Percentiles rank a stretch among this genome's conserved stretches.
These are phyloP conservation scores for Caenorhabditis tropicalis DNA, from an alignment of 1,140 invertebrate genomes.

Conservation along the genomic window DNA sequence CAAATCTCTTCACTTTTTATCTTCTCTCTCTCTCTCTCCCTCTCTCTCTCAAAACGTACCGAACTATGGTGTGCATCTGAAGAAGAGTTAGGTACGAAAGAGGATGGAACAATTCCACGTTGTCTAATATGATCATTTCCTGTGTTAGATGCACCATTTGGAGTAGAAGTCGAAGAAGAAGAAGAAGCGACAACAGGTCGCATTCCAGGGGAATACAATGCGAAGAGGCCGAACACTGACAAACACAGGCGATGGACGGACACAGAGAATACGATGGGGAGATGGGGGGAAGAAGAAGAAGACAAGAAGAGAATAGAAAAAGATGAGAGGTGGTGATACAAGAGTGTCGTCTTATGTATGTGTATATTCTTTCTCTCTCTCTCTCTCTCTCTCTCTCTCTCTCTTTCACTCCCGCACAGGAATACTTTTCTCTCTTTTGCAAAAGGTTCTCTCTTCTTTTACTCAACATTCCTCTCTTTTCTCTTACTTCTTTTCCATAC, in stretches of 20 bases:
- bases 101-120: neutral
- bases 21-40: neutral
- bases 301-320: neutral
- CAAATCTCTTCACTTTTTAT: neutral
- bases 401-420: neutral
- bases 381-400: neutral
- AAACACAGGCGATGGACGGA: slow-evolving; percentile 20
- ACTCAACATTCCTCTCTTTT: neutral
- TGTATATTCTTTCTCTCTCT: neutral
- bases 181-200: slow-evolving; percentile 7
- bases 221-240: slow-evolving; percentile 32
- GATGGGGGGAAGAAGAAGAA: neutral
- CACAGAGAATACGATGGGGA: neutral
- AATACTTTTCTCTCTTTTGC: neutral
- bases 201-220: slow-evolving; percentile 44
- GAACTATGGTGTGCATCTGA: slow-evolving; percentile 15
- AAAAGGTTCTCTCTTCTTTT: neutral
- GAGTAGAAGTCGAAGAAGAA: slow-evolving; percentile 16
- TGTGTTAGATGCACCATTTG: neutral
- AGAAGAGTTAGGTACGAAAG: neutral
- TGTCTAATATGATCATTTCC: neutral
- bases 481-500: neutral
- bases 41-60: neutral
- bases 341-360: neutral
- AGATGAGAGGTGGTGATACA: slow-evolving; percentile 19